Conservation (phyloP, 2,888 invertebrate genomes). For the Sminthurinus aureus region DNA sequence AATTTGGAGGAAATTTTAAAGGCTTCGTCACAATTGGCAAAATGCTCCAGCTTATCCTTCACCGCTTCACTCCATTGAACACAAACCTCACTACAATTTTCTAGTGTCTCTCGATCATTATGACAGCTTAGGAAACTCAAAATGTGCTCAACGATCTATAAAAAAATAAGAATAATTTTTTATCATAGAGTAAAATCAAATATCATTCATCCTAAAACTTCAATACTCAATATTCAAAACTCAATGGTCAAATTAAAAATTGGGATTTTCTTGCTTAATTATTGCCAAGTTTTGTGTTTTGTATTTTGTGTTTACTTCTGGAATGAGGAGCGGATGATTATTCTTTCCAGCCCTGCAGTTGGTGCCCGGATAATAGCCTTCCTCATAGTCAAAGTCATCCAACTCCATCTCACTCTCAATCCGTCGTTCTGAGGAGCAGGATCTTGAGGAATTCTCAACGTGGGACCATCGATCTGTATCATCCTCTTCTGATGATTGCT, state of each 20-base stretch:
- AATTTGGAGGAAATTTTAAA: conserved; percentile 10
- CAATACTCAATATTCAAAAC: not conserved
- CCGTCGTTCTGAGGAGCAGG: not conserved
- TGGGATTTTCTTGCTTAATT: no score
- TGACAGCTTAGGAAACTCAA: conserved; percentile 9
- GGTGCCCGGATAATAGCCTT: no score
- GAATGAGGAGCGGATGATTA: conserved; percentile 6
- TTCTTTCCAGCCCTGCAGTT: not conserved
- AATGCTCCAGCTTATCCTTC: not conserved
- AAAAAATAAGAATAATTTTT: not conserved
- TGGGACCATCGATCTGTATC: not conserved
- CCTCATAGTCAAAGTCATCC: no score
- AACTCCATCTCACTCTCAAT: not conserved
- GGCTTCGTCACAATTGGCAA: not conserved
- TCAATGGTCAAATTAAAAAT: not conserved
- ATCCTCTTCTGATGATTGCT: not conserved
- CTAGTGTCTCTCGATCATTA: conserved; percentile 2
- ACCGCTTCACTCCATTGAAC: not conserved
- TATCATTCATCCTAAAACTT: no score
- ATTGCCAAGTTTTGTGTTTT: no score
- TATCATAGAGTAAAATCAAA: not conserved
- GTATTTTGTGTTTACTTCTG: conserved; percentile 3
- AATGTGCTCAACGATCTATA: conserved; percentile 16
- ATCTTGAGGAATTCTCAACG: not conserved
- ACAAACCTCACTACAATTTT: not conserved